Base-by-base conservation (phyloP, 1,140 invertebrate genomes). In the Zaprionus kolodkinae region DNA sequence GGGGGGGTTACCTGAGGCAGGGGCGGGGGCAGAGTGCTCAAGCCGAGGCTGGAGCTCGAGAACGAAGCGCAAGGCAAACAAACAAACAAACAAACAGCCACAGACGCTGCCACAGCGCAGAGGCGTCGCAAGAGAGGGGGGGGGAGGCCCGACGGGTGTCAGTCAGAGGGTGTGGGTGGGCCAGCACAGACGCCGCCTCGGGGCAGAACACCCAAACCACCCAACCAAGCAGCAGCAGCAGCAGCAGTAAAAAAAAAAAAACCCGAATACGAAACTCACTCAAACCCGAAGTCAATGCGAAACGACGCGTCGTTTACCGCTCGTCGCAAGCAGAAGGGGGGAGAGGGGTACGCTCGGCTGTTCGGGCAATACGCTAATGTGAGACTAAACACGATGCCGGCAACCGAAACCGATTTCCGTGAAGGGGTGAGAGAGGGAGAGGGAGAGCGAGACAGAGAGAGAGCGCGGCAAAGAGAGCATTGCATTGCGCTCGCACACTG, bases 331-430 rank as follows among this genome's bases (percentile, higher is more conserved):
- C 56, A 72, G 38, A n/a, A n/a, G 52, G 68, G 50, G 52, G 9
- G 27, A 12, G 48, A 35, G 73, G 56, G 62, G 63, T 36, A 6
- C n/a, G 15, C n/a, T 45, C 40, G 40, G 40, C n/a, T 13, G 38
- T 52, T 54, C 73, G 65, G 66, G 35, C 65, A 67, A 78, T 76
- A 84, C 85, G 81, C 81, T 88, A 88, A 88, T 88, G 85, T 79
- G 75, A 72, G 85, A 72, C 85, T 89, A 88, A 88, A 89, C 76
- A 83, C 75, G 75, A 78, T 21, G 74, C 74, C 45, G 50, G 72
- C 72, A 72, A 84, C 72, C 75, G 70, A 88, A 89, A 85, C 77
- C 85, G 85, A 90, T 88, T 85, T 81, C 75, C 85, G 69, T 60
- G 62, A 60, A 61, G 45, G 56, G 55, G 36, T 52, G 7, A 10